Base-by-base conservation (phyloP, 2,888 invertebrate species). In the Sarcophaga carnaria region DNA sequence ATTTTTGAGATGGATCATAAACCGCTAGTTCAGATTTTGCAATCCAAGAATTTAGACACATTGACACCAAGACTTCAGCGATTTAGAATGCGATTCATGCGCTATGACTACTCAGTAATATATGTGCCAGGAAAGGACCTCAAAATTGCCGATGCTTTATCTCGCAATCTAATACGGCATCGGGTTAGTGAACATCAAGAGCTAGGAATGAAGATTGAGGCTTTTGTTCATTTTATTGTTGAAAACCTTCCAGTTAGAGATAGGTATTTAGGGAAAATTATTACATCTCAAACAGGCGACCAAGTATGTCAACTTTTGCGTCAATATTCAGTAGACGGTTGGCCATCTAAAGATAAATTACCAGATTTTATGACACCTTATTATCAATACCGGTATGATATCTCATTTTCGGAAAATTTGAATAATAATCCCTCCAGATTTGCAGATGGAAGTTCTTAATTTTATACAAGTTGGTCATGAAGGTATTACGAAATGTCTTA, bases 211-310 rank as follows among this genome's bases (percentile, higher is more conserved):
- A 77, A 77, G 71, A 78, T 25, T 27, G 77, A 78, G 22, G 78
- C 78, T 22, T 79, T 76, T 80, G 80, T 77, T 63, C 70, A n/a
- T 11, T 80, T 80, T 67, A 17, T 85, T 1, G 70, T 71, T 11
- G 47, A 66, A 20, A 10, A 77, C 47, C 22, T 82, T 27, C 75
- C 83, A n/a, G 79, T 83, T 2, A 82, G 47, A 66, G 82, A 85
- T 59, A 62, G 54, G 17, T 79, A 71, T 25, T 20, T 78, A 14
- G 70, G 47, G 2, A 77, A 79, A 17, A 79, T 79, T 8, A 66
- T 72, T n/a, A 49, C 22, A 47, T 49, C 63, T 45, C 72, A 80
- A 54, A 75, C 64, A 14, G n/a, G 69, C 17, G 76, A 80, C 27
- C 17, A 20, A 54, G 25, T 76, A 17, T 74, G 80, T n/a, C 25